Evolutionary conservation across 1,140 invertebrate species (phyloP), one percentile per base, ranked within the genome.

Genomic region (Drosophila truncata): DNA sequence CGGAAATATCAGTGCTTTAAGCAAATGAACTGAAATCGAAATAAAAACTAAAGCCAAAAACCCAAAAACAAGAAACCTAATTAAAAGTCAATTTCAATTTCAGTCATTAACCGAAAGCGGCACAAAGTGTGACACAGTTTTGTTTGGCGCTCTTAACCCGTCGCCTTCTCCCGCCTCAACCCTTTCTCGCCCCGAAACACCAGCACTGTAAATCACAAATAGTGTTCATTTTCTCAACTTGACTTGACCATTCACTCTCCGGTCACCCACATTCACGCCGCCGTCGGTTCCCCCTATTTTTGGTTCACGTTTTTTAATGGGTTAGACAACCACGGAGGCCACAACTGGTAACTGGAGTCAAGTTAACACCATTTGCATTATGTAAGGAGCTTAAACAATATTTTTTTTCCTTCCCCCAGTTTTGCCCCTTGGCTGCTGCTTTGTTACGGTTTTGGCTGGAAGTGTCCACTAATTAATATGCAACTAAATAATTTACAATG

Each of bases 401-500:
- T 71, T 73, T 59, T 60, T 49, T 25, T 4, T 20, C 57, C 63
- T 37, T 46, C 27, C 13, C 33, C 11, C 33, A 2, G 2, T 33
- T 27, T 25, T 33, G 29, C 18, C 23, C 37, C 55, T 27, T 23
- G 37, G 25, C 18, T 25, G 63, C 37, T 46, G 33, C 49, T 52
- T 61, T 71, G 61, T 81, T 81, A 62, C 64, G 71, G 39, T 55
- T 57, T 61, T 50, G 55, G 64, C 29, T 60, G 69, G 67, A 74
- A 74, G 49, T 82, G 60, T 71, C 76, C 61, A 78, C 59, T 76
- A 84, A 84, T 84, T 84, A 84, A 84, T 84, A 84, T 84, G 82
- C 82, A 80, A 77, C 61, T 84, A 80, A 84, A 84, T 84, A 84
- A 84, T 80, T 84, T 77, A 69, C 58, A 72, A 65, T 84, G 73